Conservation (phyloP, 2,797 vertebrate genomes). For the Tapera naevia region DNA sequence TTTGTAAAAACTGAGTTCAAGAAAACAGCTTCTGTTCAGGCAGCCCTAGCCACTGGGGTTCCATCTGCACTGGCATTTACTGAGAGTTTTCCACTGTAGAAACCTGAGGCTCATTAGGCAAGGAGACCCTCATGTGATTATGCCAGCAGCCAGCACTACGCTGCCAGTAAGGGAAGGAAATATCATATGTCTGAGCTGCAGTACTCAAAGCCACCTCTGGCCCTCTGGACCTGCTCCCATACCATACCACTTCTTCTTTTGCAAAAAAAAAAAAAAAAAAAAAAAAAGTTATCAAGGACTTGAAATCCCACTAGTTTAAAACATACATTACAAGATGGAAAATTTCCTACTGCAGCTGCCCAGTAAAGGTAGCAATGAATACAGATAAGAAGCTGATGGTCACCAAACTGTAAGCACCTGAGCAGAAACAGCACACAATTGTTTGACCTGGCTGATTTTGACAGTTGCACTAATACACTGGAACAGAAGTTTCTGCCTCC, state of each 20-base stretch:
- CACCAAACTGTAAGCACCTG: not conserved
- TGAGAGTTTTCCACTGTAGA: not conserved
- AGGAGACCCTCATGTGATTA: rapidly evolving
- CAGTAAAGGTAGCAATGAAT: not conserved
- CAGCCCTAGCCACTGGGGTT: not conserved
- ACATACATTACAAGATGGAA: not conserved
- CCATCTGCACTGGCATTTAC: not conserved
- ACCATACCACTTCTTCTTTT: not conserved
- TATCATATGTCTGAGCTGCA: not conserved
- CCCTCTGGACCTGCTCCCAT: not conserved
- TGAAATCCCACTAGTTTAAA: not conserved
- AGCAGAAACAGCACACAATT: not conserved
- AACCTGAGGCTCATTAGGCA: not conserved
- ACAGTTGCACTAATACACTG: not conserved
- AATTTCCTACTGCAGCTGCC: not conserved
- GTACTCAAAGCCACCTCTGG: not conserved
- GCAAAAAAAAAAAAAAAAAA: not conserved
- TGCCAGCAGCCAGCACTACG: not conserved
- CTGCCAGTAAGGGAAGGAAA: not conserved
- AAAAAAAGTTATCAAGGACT: not conserved
- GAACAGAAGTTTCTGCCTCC: not conserved
- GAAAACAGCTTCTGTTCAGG: not conserved
- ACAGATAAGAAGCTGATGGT: not conserved
- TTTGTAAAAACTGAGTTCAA: not conserved
- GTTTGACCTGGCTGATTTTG: not conserved